A percentile compares a stretch with the other conserved stretches of the same genome.
Evolutionary conservation across 2,797 vertebrate species (phyloP).

Genomic region (Xerus rutilus): DNA sequence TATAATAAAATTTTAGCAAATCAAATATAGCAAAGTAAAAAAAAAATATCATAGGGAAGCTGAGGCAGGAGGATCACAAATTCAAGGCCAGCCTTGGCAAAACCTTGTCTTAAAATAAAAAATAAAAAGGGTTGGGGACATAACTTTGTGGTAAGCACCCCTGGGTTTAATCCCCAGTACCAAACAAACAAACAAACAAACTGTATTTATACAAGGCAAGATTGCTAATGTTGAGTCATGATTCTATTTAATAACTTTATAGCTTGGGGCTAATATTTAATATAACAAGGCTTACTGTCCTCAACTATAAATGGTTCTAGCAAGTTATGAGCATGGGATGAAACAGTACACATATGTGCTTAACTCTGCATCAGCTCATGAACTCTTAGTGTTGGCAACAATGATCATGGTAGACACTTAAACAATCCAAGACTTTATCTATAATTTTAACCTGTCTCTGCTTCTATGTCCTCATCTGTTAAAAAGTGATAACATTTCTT

Average conservation of each 20-base stretch:
- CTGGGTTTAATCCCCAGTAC: too few species aligned
- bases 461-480: background rate
- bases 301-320: background rate
- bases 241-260: background rate
- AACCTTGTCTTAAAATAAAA: too few species aligned
- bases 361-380: background rate
- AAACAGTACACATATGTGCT: background rate
- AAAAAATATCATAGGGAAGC: background rate
- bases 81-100: too few species aligned
- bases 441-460: conserved; percentile 34
- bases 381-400: background rate
- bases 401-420: background rate
- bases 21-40: conserved; percentile 10
- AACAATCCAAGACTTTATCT: background rate
- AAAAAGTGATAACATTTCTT: background rate
- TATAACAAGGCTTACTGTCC: background rate
- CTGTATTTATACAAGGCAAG: background rate
- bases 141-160: too few species aligned
- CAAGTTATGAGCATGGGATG: background rate
- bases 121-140: too few species aligned
- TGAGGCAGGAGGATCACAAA: too few species aligned
- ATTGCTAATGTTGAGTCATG: background rate
- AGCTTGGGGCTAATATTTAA: conserved; percentile 7
- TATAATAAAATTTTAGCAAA: conserved; percentile 18
- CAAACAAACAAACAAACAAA: background rate